A percentile compares a stretch with the other conserved stretches of the same genome.
These are phyloP conservation scores for Montipora capitata DNA, from an alignment of 92 coral and sea anemone species.

Conservation along the genomic window DNA sequence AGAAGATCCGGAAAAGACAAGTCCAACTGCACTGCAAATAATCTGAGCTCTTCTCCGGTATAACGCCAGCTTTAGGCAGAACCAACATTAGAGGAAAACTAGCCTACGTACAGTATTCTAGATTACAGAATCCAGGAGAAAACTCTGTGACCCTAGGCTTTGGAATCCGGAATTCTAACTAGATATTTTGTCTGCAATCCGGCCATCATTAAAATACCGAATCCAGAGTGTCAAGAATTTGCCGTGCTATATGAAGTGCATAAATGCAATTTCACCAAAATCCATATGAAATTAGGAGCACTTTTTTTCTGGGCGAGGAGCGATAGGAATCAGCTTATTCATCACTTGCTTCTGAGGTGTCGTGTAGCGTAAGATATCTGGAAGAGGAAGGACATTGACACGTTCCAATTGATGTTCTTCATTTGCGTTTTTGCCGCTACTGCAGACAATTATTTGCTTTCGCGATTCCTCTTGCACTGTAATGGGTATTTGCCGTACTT, in stretches of 20 bases:
- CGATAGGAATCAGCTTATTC: background rate
- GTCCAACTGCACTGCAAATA: background rate
- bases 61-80: background rate
- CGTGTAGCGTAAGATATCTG: background rate
- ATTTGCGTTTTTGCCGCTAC: background rate
- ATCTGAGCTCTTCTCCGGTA: background rate
- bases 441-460: background rate
- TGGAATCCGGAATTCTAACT: too few species aligned
- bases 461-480: background rate
- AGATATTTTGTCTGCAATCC: too few species aligned
- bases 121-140: too few species aligned
- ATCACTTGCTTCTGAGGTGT: background rate
- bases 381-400: background rate
- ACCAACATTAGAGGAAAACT: background rate
- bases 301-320: background rate
- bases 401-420: background rate
- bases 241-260: too few species aligned
- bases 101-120: background rate
- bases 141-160: too few species aligned
- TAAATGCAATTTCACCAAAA: background rate
- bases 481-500: background rate
- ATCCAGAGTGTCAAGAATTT: too few species aligned
- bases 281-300: background rate
- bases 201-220: too few species aligned
- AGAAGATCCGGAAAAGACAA: conserved; percentile 25